Percentiles rank a stretch among this genome's conserved stretches.
These are phyloP conservation scores for Helicoverpa armigera DNA, from an alignment of 1,140 invertebrate genomes.

Conservation along the genomic window DNA sequence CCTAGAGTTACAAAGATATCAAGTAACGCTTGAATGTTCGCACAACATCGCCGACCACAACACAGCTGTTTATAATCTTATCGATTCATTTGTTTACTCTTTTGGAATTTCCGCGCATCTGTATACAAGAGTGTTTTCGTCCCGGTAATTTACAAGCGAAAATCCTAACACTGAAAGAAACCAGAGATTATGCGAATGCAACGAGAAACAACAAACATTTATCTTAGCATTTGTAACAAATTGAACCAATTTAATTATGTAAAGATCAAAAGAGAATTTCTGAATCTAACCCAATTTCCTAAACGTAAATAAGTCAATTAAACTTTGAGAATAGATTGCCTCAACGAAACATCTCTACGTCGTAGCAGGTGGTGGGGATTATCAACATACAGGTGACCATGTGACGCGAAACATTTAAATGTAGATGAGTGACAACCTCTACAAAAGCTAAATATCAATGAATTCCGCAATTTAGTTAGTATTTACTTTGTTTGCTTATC, in stretches of 20 bases:
- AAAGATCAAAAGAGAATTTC: conserved; percentile 11
- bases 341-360: not conserved
- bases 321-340: not conserved
- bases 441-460: conserved; percentile 29
- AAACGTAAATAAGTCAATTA: conserved; percentile 5
- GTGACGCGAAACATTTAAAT: conserved; percentile 29
- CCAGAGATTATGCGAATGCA: conserved; percentile 22
- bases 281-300: conserved; percentile 16
- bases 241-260: conserved; percentile 7
- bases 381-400: conserved; percentile 39
- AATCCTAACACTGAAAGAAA: conserved; percentile 22
- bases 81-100: conserved; percentile 35
- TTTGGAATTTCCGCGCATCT: conserved; percentile 24
- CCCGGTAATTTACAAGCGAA: conserved; percentile 30
- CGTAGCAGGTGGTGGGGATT: conserved; percentile 16
- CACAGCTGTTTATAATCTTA: conserved; percentile 45
- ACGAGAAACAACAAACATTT: conserved; percentile 1
- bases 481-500: conserved; percentile 28
- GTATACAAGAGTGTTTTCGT: conserved; percentile 38
- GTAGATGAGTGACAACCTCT: conserved; percentile 25
- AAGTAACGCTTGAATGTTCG: not conserved
- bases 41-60: conserved; percentile 25
- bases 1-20: not conserved
- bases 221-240: not conserved
- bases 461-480: not conserved